Evolutionary conservation across 1,140 invertebrate genomes (phyloP), one percentile per base, ranked within the genome.

Genomic region (Monomorium pharaonis): DNA sequence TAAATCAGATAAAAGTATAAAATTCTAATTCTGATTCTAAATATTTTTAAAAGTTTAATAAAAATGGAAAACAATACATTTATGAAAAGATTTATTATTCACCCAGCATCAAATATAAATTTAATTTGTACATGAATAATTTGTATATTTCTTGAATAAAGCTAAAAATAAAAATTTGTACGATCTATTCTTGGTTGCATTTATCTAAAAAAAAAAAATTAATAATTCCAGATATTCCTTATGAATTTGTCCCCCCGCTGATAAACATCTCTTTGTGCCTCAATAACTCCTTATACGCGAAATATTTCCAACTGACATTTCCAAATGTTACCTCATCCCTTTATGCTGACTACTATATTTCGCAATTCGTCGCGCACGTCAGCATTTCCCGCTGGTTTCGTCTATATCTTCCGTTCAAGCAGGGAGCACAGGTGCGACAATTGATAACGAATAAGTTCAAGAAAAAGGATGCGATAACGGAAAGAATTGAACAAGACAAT

Each of bases 281-380:
- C 75, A 67, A 80, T 67, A 78, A 65, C 16, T 54, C 14, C 5
- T 54, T 21, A 54, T 67, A 67, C 9, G 30, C 44, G n/a, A 67
- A 12, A 80, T 80, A 80, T 54, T 67, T 80, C 16, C 44, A 2
- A 54, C n/a, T 24, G 30, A 67, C 62, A 27, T 51, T 67, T 80
- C 27, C 4, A 80, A 80, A 67, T 24, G n/a, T 37, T 21, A 7
- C 5, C n/a, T 78, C 44, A 80, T 80, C 30, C 9, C 54, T 51
- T 67, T 47, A 58, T 14, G 33, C 14, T n/a, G 0, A 42, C n/a
- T 49, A n/a, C 12, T 2, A 14, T 33, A 67, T 54, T 27, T 42
- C 30, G 63, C 47, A 54, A 80, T 80, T 67, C 21, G 10, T 67
- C 47, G 63, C 27, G 24, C 42, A 76, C 24, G n/a, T 78, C 44